Evolutionary conservation across 2,888 invertebrate genomes (phyloP).

Genomic region (Stenoptilia bipunctidactyla): DNA sequence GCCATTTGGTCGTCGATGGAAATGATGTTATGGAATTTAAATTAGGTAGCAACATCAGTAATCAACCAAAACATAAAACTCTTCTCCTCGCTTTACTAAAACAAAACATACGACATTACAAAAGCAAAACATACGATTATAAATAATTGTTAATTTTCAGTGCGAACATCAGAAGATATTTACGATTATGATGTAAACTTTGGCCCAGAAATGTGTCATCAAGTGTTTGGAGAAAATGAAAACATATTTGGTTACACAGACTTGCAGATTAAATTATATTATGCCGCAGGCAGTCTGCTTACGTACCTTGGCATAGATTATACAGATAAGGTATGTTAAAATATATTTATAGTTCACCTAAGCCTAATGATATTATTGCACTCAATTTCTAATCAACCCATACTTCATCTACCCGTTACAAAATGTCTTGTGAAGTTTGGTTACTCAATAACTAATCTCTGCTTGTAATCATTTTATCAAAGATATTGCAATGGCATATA

Average conservation of each 20-base stretch:
- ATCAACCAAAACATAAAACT: too few species aligned
- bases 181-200: slow-evolving; percentile 76
- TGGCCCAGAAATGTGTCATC: slow-evolving; percentile 91
- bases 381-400: not conserved
- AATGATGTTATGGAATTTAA: slow-evolving; percentile 71
- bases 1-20: slow-evolving; percentile 66
- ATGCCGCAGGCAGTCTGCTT: slow-evolving; percentile 83
- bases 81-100: too few species aligned
- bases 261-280: slow-evolving; percentile 82
- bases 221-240: slow-evolving; percentile 93
- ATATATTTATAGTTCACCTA: too few species aligned
- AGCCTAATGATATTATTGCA: too few species aligned
- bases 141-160: slow-evolving; percentile 29
- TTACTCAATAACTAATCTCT: too few species aligned
- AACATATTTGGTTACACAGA: slow-evolving; percentile 95
- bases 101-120: slow-evolving; percentile 11
- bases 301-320: slow-evolving; percentile 85
- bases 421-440: too few species aligned
- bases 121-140: slow-evolving; percentile 8
- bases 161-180: slow-evolving; percentile 75
- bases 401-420: too few species aligned
- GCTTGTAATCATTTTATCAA: too few species aligned
- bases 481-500: too few species aligned
- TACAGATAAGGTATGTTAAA: slow-evolving; percentile 70
- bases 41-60: too few species aligned